Percentiles rank a stretch among this genome's conserved stretches.
Conservation (phyloP, 2,113 vertebrate species). For the Sphyrna mokarran region DNA sequence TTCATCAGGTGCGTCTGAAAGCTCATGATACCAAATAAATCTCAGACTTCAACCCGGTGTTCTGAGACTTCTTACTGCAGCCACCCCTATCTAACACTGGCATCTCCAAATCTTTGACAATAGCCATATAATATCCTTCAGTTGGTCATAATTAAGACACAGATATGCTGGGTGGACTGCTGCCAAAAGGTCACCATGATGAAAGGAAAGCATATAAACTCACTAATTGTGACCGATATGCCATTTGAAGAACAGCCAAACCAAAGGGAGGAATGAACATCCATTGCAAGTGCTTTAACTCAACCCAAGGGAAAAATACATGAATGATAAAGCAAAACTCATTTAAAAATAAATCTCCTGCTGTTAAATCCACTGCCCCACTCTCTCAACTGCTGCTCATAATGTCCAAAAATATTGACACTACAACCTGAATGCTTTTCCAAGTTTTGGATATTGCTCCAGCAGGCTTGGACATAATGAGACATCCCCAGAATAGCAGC, state of each 20-base stretch:
- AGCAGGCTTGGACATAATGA: neutral
- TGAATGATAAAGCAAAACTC: neutral
- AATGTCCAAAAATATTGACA: neutral
- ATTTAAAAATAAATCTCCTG: neutral
- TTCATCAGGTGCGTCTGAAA: no score
- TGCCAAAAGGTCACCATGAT: neutral
- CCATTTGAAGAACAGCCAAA: neutral
- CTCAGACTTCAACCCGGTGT: no score
- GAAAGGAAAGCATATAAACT: neutral
- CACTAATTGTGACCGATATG: neutral
- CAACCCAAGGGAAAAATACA: neutral
- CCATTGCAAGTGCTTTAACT: neutral
- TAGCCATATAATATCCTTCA: neutral
- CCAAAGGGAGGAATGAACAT: neutral
- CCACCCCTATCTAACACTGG: no score
- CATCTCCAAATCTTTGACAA: neutral
- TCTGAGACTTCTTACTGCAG: no score
- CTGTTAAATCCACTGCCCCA: neutral
- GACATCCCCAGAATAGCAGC: neutral
- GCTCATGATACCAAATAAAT: no score
- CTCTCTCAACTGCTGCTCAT: neutral
- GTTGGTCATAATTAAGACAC: neutral
- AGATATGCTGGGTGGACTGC: neutral
- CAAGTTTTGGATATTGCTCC: neutral
- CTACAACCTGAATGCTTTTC: neutral